Conservation (phyloP, 2,113 vertebrate species). For the Hystrix cristata region DNA sequence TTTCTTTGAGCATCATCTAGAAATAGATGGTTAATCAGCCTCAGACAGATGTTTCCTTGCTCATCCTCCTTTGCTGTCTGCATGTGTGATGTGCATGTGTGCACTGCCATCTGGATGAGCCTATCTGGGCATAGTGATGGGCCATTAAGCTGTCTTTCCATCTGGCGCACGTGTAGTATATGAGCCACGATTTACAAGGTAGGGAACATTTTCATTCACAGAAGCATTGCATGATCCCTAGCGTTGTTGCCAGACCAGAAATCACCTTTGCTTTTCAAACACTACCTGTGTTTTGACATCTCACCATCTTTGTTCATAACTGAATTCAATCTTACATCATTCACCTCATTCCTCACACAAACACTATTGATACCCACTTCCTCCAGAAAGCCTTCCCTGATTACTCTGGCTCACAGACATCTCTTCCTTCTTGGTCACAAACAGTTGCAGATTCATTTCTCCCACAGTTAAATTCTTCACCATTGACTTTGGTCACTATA, state of each 20-base stretch:
- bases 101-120: constrained; percentile 58
- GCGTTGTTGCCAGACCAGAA: not conserved
- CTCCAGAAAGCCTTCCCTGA: constrained; percentile 21
- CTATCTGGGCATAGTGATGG: not conserved
- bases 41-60: constrained; percentile 54
- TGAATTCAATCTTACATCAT: not conserved
- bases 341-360: not conserved
- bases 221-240: not conserved
- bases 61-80: not conserved
- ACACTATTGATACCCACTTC: not conserved
- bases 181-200: not conserved
- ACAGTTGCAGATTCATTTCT: constrained; percentile 9
- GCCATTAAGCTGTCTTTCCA: constrained; percentile 46
- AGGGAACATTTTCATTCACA: constrained; percentile 53
- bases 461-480: not conserved
- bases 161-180: not conserved
- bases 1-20: constrained; percentile 54
- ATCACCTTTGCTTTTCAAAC: constrained; percentile 16
- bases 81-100: not conserved
- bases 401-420: not conserved
- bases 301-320: not conserved
- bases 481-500: constrained; percentile 16
- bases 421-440: not conserved
- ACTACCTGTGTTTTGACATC: not conserved
- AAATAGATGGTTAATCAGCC: constrained; percentile 48